Evolutionary conservation across 35 echinoderm and acorn worm genomes (phyloP).

Genomic region (Heliocidaris tuberculata): DNA sequence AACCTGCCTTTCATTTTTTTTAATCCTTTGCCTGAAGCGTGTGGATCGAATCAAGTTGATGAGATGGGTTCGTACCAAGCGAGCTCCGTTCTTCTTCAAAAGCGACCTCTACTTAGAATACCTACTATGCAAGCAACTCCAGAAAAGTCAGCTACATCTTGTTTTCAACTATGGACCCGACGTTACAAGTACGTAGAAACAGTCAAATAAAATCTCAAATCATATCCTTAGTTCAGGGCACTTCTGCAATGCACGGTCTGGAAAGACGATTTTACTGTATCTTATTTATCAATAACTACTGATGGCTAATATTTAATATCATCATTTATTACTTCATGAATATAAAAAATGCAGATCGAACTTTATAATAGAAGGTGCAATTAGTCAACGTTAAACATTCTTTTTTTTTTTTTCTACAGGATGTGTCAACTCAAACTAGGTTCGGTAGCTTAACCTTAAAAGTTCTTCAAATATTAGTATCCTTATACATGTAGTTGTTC

Average conservation of each 20-base stretch:
- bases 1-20: neutral
- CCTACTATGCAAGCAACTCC: conserved; percentile 88
- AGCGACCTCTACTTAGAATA: conserved; percentile 84
- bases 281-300: no score
- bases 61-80: conserved; percentile 92
- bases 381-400: no score
- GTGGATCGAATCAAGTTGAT: conserved; percentile 83
- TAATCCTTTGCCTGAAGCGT: conserved; percentile 33
- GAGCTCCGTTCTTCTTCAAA: conserved; percentile 94
- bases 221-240: neutral
- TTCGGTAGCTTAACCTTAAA: no score
- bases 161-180: conserved; percentile 55
- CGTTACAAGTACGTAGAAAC: conserved; percentile 59
- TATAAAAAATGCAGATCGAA: no score
- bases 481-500: neutral
- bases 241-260: neutral
- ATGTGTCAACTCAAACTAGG: no score
- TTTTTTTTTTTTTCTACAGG: no score
- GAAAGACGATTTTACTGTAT: no score
- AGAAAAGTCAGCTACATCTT: conserved; percentile 79
- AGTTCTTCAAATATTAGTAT: no score
- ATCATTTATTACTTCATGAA: no score
- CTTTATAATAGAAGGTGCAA: no score
- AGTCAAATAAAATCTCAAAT: neutral
- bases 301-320: no score